phyloP scores from a whole-genome alignment of 1,140 invertebrate genomes.

The Hyles vespertilio region DNA sequence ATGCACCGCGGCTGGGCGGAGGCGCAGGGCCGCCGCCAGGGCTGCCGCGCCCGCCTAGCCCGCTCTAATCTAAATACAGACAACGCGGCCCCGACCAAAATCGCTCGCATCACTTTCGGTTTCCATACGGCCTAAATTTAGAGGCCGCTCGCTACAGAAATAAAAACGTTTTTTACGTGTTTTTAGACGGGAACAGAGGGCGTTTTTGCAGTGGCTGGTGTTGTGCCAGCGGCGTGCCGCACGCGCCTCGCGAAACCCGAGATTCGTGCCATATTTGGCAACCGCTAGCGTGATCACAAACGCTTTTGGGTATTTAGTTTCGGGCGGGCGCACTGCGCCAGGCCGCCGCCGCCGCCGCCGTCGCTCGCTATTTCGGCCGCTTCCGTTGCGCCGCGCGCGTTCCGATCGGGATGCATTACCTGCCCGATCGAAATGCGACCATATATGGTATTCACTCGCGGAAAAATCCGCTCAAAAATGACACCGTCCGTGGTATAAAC shows the following conservation, averaged over 20 bases:
- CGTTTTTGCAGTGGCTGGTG: conserved; percentile 45
- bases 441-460: conserved; percentile 42
- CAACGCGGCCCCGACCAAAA: conserved; percentile 66
- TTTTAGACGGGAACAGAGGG: conserved; percentile 66
- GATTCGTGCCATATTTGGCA: conserved; percentile 69
- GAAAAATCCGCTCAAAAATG: neutral
- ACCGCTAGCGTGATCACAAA: conserved; percentile 40
- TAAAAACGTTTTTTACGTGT: conserved; percentile 72
- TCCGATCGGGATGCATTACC: conserved; percentile 35
- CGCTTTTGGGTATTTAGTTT: conserved; percentile 70
- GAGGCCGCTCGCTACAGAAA: conserved; percentile 69
- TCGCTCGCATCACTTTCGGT: conserved; percentile 67
- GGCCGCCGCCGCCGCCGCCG: conserved; percentile 20
- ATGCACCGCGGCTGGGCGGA: conserved; percentile 14
- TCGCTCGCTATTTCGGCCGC: conserved; percentile 35
- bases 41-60: conserved; percentile 8
- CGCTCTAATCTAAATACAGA: conserved; percentile 70
- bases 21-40: conserved; percentile 5
- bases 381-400: conserved; percentile 28
- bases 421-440: conserved; percentile 30
- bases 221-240: conserved; percentile 43
- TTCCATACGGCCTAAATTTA: conserved; percentile 73
- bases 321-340: conserved; percentile 34
- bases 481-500: too few relatives aligned
- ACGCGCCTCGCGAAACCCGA: conserved; percentile 50